Percentiles rank a stretch among this genome's conserved stretches.
Conservation (phyloP, 2,113 vertebrate genomes). For the Pangasianodon gigas region DNA sequence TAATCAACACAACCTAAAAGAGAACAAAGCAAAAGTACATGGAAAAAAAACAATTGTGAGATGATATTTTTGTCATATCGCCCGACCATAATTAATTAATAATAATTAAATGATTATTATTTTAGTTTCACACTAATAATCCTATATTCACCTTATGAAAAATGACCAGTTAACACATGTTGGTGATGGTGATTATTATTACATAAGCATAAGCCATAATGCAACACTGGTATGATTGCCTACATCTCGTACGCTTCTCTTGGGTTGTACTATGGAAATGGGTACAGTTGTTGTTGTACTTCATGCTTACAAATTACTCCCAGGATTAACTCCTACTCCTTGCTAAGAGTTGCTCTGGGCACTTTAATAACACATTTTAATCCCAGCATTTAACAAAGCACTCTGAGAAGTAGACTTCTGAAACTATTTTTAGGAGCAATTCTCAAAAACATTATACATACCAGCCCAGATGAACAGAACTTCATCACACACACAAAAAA, state of each 20-base stretch:
- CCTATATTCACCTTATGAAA: background rate
- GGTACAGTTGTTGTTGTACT: background rate
- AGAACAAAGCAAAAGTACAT: too few species aligned
- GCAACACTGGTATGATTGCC: background rate
- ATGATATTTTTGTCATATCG: too few species aligned
- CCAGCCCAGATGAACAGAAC: background rate
- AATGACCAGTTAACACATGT: background rate
- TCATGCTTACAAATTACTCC: background rate
- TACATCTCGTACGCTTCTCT: background rate
- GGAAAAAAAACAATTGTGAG: too few species aligned
- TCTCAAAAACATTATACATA: background rate
- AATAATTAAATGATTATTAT: too few species aligned
- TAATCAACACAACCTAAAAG: too few species aligned
- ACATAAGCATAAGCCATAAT: background rate
- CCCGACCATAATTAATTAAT: too few species aligned
- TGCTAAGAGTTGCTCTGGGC: background rate
- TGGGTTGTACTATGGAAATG: background rate
- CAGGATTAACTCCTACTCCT: background rate
- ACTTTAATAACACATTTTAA: background rate
- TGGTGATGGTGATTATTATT: background rate
- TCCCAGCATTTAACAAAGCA: background rate
- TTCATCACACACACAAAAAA: background rate
- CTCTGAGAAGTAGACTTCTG: background rate
- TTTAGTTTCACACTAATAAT: too few species aligned
- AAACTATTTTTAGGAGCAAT: background rate